Evolutionary conservation across 2,888 invertebrate genomes (phyloP), one percentile per base, ranked within the genome.

Genomic region (Torymus aiolomorphi): DNA sequence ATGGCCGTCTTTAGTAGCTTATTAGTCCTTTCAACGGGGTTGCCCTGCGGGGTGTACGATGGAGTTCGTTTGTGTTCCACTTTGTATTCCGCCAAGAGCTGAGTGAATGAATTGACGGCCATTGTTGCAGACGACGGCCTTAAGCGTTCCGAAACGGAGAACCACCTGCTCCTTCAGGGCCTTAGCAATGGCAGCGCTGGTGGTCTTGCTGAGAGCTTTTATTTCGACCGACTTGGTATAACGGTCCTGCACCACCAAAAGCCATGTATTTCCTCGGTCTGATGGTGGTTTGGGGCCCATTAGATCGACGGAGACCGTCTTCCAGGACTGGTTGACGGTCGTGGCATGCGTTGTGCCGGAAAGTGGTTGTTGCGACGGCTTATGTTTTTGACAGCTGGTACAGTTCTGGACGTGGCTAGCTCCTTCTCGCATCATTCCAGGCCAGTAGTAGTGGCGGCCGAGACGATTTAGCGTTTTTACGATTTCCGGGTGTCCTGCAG

Each of bases 241-340:
- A 1, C 56, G 24, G 11, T 59, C 83, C 85, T 84, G 71, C 86
- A 87, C 2, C 49, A 74, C 74, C 13, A 74, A 3, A 12, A 63
- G 20, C 16, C 13, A 51, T 20, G 12, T 62, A 12, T 63, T 74
- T n/a, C n/a, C 1, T 24, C 2, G 56, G 65, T 12, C 65, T n/a
- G n/a, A n/a, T n/a, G n/a, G n/a, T n/a, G n/a, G n/a, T n/a, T n/a
- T n/a, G n/a, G n/a, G n/a, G n/a, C n/a, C n/a, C n/a, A n/a, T n/a
- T n/a, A n/a, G n/a, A n/a, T n/a, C n/a, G n/a, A n/a, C n/a, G n/a
- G n/a, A 63, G 2, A n/a, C 56, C n/a, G n/a, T n/a, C 13, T 74
- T 42, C 65, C 65, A 74, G 31, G 63, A 31, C 11, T 54, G 18
- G 3, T n/a, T 14, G 1, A 62, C 62, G 31, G 0, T 2, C 3